Evolutionary conservation across 2,113 vertebrate genomes (phyloP).

Genomic region (Rhinopomastus cyanomelas): DNA sequence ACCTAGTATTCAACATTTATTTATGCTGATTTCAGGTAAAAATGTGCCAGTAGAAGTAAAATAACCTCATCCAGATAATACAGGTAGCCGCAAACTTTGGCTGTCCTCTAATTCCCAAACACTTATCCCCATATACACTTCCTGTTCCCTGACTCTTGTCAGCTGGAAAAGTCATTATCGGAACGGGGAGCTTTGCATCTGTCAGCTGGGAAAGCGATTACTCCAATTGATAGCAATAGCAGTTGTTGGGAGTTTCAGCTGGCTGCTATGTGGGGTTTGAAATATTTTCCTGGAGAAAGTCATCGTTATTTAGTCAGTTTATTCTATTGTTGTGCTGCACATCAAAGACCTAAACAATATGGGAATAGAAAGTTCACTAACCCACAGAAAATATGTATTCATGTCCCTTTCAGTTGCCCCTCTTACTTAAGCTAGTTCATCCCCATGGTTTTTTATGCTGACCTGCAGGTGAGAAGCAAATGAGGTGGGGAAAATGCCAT

Average conservation of each 20-base stretch:
- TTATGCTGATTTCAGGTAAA: conserved; percentile 14
- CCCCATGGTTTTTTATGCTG: background rate
- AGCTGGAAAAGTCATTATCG: conserved; percentile 71
- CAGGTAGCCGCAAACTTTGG: conserved; percentile 69
- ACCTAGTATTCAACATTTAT: background rate
- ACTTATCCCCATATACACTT: conserved; percentile 67
- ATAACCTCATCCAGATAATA: conserved; percentile 28
- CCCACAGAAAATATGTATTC: too few relatives aligned
- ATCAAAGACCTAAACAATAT: background rate
- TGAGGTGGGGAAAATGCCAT: background rate
- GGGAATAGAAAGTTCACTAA: background rate
- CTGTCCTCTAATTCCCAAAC: conserved; percentile 63
- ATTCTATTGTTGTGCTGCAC: background rate
- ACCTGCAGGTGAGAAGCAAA: background rate
- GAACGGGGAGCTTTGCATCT: conserved; percentile 66
- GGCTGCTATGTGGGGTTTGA: background rate
- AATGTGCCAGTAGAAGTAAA: background rate
- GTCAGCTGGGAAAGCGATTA: conserved; percentile 73
- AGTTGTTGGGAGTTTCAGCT: conserved; percentile 60
- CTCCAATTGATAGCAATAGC: conserved; percentile 69
- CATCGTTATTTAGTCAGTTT: conserved; percentile 6
- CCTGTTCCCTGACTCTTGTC: conserved; percentile 58
- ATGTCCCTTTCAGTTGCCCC: too few relatives aligned
- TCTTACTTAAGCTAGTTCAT: background rate
- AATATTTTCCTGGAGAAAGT: background rate